Base-by-base conservation (phyloP, 1,140 invertebrate species). In the Antheraea pernyi region DNA sequence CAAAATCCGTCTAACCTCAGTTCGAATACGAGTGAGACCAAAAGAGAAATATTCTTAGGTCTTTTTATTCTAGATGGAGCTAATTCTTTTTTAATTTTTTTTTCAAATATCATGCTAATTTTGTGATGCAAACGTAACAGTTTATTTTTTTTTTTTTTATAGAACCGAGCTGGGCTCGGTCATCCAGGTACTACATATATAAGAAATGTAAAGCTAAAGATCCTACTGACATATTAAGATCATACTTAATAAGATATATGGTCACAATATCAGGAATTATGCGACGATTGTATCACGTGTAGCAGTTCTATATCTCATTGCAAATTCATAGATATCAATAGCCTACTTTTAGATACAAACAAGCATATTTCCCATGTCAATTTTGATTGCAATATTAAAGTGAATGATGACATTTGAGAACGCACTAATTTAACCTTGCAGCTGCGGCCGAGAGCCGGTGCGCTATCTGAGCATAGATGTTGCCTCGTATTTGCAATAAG, bases 341-440 rank as follows among this genome's bases (percentile, higher is more conserved):
- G 80, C 71, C 73, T 82, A 68, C 76, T 71, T 77, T 79, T 76
- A 75, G 77, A 84, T 78, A 85, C 88, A 92, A 92, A 92, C 84
- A 84, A 90, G 84, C 81, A 80, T 86, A 87, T 88, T 92, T 92
- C 88, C 88, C 87, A 92, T 79, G 86, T 89, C 85, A 84, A 78
- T 85, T 89, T 89, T 90, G 86, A 90, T 88, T 86, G 85, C 82
- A 80, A 88, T 90, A 91, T 91, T 83, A 88, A 85, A 86, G 82
- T 89, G 82, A 88, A 76, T 79, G 84, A 89, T 91, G 86, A 88
- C 86, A 88, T 86, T 85, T 82, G 84, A 85, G 80, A 85, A 83
- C 77, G 79, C 76, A 83, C 84, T 88, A 85, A 91, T 88, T 86
- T 89, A 87, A 77, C 74, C 70, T 71, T 78, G 75, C 75, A 77